Base-by-base conservation (phyloP, 2,888 invertebrate species). In the Cephus sareptanus region DNA sequence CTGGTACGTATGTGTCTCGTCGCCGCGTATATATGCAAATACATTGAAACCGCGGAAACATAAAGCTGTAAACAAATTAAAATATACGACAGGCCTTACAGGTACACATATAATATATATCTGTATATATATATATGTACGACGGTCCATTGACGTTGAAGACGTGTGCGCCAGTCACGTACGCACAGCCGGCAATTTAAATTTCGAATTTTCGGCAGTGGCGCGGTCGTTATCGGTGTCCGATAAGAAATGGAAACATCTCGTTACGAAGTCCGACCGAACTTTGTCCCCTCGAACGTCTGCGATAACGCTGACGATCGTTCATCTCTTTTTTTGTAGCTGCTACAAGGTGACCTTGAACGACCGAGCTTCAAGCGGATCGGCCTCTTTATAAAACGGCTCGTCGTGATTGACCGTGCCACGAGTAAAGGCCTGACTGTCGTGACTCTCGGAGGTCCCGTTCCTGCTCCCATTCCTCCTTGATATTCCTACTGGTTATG, bases 31-130 rank as follows among this genome's bases (percentile, higher is more conserved):
- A 31, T 12, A 71, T 71, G 15, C 9, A 71, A 33, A 71, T 71
- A 34, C 33, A 71, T 13, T 31, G 11, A 13, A 31, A 11, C 71
- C 31, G 31, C 71, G 71, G 35, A 35, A 15, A 74, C 23, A 12
- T 74, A 74, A 74, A n/a, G n/a, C 23, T 35, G 74, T 74, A 74
- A 74, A 74, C 74, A 35, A 34, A 74, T 74, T 74, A 34, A 71
- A 74, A 74, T 74, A 74, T 74, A 74, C 37, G 74, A 74, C 37
- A 74, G 37, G 35, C 34, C 23, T n/a, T 74, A 35, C 11, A 35
- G 15, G 74, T 35, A 34, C 9, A 9, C 9, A 56, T 40, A 15
- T 40, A 13, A 40, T 23, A 40, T 23, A 23, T 56, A 9, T 23
- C 1, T 9, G 34, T 37, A 13, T 37, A 37, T 37, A 4, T 6